Evolutionary conservation across 2,888 invertebrate species (phyloP).

Genomic region (Drosophila infuscata): DNA sequence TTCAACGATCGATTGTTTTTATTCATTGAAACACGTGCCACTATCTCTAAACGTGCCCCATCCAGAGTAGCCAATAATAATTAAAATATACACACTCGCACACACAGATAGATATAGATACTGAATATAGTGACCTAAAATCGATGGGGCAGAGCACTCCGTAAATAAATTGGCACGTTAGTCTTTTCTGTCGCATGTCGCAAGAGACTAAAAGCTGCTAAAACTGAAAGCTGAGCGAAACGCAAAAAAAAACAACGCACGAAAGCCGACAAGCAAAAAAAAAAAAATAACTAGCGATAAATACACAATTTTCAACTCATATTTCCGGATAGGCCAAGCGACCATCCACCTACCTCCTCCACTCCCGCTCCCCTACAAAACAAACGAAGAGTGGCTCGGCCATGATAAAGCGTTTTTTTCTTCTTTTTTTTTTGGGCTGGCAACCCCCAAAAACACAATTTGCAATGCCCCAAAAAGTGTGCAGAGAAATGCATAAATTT

Average conservation of each 20-base stretch:
- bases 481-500: neutral
- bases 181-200: constrained; percentile 63
- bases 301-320: constrained; percentile 43
- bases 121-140: constrained; percentile 46
- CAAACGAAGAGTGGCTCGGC: neutral
- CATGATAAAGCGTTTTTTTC: neutral
- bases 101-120: constrained; percentile 10
- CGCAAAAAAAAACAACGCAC: constrained; percentile 3
- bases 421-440: neutral
- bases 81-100: constrained; percentile 5
- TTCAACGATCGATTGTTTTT: neutral
- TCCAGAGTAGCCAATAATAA: constrained; percentile 1
- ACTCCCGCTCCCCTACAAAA: neutral
- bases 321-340: constrained; percentile 24
- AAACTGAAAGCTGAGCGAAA: constrained; percentile 31
- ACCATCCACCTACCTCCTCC: neutral
- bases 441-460: neutral
- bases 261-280: constrained; percentile 28
- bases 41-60: neutral
- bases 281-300: constrained; percentile 49
- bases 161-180: constrained; percentile 71
- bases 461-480: neutral
- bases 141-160: constrained; percentile 56
- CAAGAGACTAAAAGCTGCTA: constrained; percentile 37
- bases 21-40: neutral